These are phyloP conservation scores for Tetramorium bicarinatum DNA, from an alignment of 2,888 invertebrate species.

Conservation along the genomic window DNA sequence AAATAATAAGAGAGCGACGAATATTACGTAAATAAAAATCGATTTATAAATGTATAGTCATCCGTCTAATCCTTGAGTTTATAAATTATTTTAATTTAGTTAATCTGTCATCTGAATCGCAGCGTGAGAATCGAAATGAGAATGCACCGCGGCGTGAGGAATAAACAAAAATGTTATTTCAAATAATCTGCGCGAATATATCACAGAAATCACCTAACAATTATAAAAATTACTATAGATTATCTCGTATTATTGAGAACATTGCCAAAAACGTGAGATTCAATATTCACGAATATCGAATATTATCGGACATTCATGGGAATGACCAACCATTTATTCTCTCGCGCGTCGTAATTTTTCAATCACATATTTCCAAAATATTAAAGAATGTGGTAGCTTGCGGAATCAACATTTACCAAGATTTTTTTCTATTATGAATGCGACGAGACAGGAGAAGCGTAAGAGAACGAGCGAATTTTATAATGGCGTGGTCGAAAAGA, in stretches of 20 bases:
- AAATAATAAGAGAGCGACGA: not conserved
- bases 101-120: not conserved
- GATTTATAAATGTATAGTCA: not conserved
- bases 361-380: constrained; percentile 4
- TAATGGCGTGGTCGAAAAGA: constrained; percentile 46
- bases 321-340: not conserved
- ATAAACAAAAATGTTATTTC: not conserved
- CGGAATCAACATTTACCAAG: not conserved
- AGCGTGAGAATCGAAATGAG: not conserved
- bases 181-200: not conserved
- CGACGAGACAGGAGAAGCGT: constrained; percentile 1
- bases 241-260: not conserved
- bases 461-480: not conserved
- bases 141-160: not conserved
- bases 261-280: not conserved
- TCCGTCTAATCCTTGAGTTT: not conserved
- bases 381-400: not conserved
- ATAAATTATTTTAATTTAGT: constrained; percentile 8
- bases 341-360: not conserved
- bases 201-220: not conserved
- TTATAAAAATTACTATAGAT: not conserved
- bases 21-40: not conserved
- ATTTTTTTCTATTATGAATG: not conserved
- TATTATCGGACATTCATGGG: not conserved
- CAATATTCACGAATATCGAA: not conserved